Evolutionary conservation across 53 echinoderm and acorn worm genomes (phyloP).

Genomic region (Patiria pectinifera): DNA sequence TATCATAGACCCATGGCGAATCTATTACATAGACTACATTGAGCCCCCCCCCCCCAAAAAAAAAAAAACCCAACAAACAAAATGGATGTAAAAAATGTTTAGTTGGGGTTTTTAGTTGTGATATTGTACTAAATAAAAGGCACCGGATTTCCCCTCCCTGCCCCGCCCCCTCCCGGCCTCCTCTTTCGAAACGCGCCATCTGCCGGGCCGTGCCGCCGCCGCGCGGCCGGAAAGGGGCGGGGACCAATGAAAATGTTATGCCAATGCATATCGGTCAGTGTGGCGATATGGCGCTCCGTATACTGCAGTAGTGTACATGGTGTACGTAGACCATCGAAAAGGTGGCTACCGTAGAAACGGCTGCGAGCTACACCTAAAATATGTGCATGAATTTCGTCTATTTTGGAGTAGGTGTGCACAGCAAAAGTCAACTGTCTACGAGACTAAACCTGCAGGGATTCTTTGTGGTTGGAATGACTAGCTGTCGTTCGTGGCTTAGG

Average conservation of each 20-base stretch:
- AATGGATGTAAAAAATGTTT: too few species aligned
- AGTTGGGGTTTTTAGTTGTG: too few species aligned
- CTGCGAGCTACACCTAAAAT: background rate
- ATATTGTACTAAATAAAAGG: background rate
- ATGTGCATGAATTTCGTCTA: background rate
- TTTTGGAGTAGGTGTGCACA: background rate
- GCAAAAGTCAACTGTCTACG: background rate
- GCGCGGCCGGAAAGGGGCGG: background rate
- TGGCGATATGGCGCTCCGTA: background rate
- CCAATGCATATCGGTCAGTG: background rate
- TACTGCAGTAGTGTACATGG: background rate
- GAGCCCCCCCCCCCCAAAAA: too few species aligned
- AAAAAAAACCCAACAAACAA: too few species aligned
- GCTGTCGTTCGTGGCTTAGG: slow-evolving; percentile 8
- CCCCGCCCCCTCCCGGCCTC: background rate
- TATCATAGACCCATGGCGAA: too few species aligned
- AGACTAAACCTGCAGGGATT: background rate
- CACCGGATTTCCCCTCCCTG: background rate
- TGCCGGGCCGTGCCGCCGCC: background rate
- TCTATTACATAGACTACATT: too few species aligned
- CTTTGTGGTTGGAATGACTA: slow-evolving; percentile 6
- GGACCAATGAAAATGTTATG: background rate
- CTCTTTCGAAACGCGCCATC: background rate
- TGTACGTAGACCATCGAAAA: background rate
- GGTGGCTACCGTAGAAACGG: background rate